These are phyloP conservation scores for Arbacia lixula DNA, from an alignment of 53 echinoderm and acorn worm species.

Conservation along the genomic window DNA sequence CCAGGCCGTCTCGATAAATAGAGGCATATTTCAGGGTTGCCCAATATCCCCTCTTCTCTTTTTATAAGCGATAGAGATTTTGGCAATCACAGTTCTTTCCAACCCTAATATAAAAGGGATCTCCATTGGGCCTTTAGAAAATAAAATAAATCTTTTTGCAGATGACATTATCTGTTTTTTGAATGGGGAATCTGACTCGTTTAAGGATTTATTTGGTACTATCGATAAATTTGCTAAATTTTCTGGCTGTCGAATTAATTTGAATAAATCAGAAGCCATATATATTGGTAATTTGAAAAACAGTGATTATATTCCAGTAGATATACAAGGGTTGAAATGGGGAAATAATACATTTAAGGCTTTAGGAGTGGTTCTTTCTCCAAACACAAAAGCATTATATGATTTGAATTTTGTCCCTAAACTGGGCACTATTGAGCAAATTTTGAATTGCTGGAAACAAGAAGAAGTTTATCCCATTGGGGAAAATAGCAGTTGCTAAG, in stretches of 20 bases:
- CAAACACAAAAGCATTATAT: not conserved
- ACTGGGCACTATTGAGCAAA: not conserved
- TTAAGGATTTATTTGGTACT: slow-evolving; percentile 9
- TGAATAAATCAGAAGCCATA: slow-evolving; percentile 16
- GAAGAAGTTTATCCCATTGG: slow-evolving; percentile 1
- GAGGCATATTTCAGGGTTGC: slow-evolving; percentile 48
- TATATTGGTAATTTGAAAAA: not conserved
- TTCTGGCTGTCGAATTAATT: slow-evolving; percentile 26
- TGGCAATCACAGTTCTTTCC: not conserved
- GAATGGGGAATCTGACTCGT: slow-evolving; percentile 22
- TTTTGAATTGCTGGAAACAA: slow-evolving; percentile 12
- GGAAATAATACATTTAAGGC: slow-evolving; percentile 5
- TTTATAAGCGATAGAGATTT: slow-evolving; percentile 15
- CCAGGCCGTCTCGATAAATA: not conserved
- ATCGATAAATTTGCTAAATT: not conserved
- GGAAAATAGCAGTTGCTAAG: not conserved
- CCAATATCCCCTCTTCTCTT: slow-evolving; percentile 49
- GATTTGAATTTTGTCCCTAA: not conserved
- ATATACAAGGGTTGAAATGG: not conserved
- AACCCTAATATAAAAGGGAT: slow-evolving; percentile 15
- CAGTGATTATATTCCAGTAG: not conserved
- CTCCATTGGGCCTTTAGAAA: not conserved
- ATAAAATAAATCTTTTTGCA: slow-evolving; percentile 52
- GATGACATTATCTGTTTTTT: slow-evolving; percentile 48
- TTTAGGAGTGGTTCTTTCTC: slow-evolving; percentile 14